Evolutionary conservation across 2,113 vertebrate genomes (phyloP), one percentile per base, ranked within the genome.

Genomic region (Athene noctua): DNA sequence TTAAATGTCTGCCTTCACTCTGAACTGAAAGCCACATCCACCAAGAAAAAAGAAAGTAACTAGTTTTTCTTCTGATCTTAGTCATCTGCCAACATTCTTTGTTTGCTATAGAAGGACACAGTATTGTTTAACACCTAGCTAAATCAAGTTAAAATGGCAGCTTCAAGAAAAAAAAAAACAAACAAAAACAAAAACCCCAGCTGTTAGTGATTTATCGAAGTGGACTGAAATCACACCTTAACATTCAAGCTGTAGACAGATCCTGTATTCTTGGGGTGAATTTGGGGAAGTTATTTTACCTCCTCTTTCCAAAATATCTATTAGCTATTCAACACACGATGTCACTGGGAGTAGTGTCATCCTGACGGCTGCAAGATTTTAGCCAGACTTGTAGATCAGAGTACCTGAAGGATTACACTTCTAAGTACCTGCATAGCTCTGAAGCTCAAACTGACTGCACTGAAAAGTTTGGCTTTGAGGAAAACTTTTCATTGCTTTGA

Each of bases 341-440:
- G 90, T 85, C 85, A 88, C 89, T 82, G 81, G 55, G 84, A 95
- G 68, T 57, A 88, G 92, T 52, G 84, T 86, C 91, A 20, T 89
- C 91, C 86, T 97, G 97, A 97, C 23, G 7, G 94, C 95, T 96
- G 96, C 95, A 95, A 92, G 92, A 96, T 96, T 96, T 92, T 95
- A 96, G 90, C 83, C 95, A 94, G 88, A 70, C 81, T 86, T 85
- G 92, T 68, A 92, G 96, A 96, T 95, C 72, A 85, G 74, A 94
- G 92, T 47, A 93, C 84, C 93, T 92, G 92, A 94, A 72, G 79
- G 93, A 95, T 94, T 95, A 83, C 72, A 82, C 90, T 96, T 71
- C 75, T 90, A 95, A 96, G 92, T 46, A 94, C 86, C 88, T 88
- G 91, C 94, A 92, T 30, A 88, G 84, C 70, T 77, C 91, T 87